phyloP scores from a whole-genome alignment of 2,888 invertebrate species.

The Eupithecia abbreviata region DNA sequence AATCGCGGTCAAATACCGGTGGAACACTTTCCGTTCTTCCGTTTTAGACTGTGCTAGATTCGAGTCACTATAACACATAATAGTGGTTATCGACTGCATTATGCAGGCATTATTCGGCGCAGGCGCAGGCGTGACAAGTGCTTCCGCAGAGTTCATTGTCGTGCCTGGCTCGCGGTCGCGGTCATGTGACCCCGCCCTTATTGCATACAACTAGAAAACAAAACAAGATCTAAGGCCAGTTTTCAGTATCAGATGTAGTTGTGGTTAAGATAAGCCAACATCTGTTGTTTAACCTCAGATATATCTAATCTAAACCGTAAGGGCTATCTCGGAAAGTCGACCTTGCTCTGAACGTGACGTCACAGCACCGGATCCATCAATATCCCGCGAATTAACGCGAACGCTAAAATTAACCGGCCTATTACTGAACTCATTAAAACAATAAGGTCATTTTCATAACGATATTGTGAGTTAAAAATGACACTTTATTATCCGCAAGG shows the following conservation, averaged over 20 bases:
- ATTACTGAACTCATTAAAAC: conserved; percentile 40
- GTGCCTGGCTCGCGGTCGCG: conserved; percentile 51
- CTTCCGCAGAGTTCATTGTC: conserved; percentile 83
- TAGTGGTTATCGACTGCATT: conserved; percentile 61
- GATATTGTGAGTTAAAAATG: conserved; percentile 53
- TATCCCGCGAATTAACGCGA: conserved; percentile 38
- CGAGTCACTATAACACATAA: conserved; percentile 53
- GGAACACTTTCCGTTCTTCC: conserved; percentile 6
- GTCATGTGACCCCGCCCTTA: conserved; percentile 55
- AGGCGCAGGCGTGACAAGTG: conserved; percentile 80
- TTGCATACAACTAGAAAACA: conserved; percentile 33
- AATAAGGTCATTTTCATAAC: conserved; percentile 51
- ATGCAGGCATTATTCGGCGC: conserved; percentile 72
- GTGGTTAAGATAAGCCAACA: conserved; percentile 16
- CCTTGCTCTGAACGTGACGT: conserved; percentile 32
- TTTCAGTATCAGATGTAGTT: not conserved
- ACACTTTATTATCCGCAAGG: conserved; percentile 65
- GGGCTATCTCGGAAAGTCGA: conserved; percentile 27
- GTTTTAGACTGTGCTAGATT: conserved; percentile 42
- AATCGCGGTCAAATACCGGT: conserved; percentile 24
- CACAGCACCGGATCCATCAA: conserved; percentile 37
- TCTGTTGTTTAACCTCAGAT: conserved; percentile 28
- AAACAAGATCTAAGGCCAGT: not conserved
- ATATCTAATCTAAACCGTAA: conserved; percentile 28
- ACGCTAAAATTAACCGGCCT: conserved; percentile 47